phyloP scores from a whole-genome alignment of 2,797 vertebrate genomes.

The Pseudopleuronectes americanus region DNA sequence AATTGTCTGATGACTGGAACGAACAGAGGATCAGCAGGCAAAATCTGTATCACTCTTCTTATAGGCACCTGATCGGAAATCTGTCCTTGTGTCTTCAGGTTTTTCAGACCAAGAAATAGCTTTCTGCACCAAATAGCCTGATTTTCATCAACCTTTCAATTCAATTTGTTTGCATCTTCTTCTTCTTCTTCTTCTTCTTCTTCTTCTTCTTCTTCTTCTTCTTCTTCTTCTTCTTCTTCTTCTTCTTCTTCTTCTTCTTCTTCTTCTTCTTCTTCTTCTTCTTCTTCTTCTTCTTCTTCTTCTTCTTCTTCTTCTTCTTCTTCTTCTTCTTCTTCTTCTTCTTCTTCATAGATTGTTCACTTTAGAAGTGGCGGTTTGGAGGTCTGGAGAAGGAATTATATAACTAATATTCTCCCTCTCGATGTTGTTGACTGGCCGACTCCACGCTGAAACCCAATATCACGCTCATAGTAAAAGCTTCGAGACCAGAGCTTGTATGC shows the following conservation, averaged over 20 bases:
- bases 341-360: background rate
- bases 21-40: too few species aligned
- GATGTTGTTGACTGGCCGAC: conserved; percentile 32
- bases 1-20: too few species aligned
- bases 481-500: conserved; percentile 28
- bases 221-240: too few species aligned
- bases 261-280: too few species aligned
- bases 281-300: too few species aligned
- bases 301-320: too few species aligned
- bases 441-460: conserved; percentile 15
- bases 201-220: too few species aligned
- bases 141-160: background rate
- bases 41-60: too few species aligned
- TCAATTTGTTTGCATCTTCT: conserved; percentile 11
- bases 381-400: conserved; percentile 9
- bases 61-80: too few species aligned
- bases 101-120: background rate
- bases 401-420: conserved; percentile 12
- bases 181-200: too few species aligned
- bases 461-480: conserved; percentile 25
- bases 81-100: background rate
- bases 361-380: conserved; percentile 16
- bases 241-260: too few species aligned
- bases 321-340: too few species aligned
- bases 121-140: background rate